Base-by-base conservation (phyloP, 2,888 invertebrate genomes). In the Drosophila acutilabella region DNA sequence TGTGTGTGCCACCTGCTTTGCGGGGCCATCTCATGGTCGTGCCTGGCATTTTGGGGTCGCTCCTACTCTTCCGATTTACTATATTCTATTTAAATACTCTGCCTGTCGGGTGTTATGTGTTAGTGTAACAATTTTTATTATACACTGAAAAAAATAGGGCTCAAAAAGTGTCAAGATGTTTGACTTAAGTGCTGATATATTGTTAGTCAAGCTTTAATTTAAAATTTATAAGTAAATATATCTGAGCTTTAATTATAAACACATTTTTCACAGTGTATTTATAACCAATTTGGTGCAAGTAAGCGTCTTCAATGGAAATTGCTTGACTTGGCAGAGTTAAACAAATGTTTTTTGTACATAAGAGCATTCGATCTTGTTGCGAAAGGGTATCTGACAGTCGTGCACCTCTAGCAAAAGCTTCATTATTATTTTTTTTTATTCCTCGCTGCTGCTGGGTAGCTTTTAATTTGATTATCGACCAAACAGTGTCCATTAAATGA, bases 391-490 rank as follows among this genome's bases (percentile, higher is more conserved):
- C 13, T 13, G 4, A 11, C 0, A 13, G 36, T 36, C 13, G 36
- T 36, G 36, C 36, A 36, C 36, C 13, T 36, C 3, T 11, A 11
- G 5, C 13, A 4, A 2, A 36, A 36, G 36, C 36, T 36, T 36
- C 11, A 36, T 36, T 36, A 13, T 8, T 48, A 13, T 54, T 10
- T 2, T 23, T 23, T 45, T 36, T 30, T 30, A 30, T 2, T 30
- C 30, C 8, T 30, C 8, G 30, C 30, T 45, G 11, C 14, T 41
- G n/a, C 20, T 48, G 44, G 67, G 26, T 40, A 45, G 65, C 71
- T 84, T 82, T 85, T 89, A 90, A 90, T 89, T 89, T 90, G 89
- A 89, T 89, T 90, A 90, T 90, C 90, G 90, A 90, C 90, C 90
- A 90, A 90, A 90, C 90, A 88, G 74, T 90, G 89, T 78, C 90